phyloP scores from a whole-genome alignment of 2,888 invertebrate genomes.

The Lasioglossum figueresi region DNA sequence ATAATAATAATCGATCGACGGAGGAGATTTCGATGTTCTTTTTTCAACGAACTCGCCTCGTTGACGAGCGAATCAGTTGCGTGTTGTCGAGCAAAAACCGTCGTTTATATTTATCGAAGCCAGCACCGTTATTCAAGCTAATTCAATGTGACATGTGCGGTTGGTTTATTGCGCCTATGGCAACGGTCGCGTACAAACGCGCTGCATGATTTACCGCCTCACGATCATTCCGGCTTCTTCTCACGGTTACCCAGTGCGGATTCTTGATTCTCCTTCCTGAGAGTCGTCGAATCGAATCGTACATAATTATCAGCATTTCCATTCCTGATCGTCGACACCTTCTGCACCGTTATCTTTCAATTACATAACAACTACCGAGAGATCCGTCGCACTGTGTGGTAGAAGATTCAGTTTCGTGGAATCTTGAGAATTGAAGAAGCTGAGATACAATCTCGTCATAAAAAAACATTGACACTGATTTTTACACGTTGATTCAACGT shows the following conservation, averaged over 20 bases:
- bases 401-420: not conserved
- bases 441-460: not conserved
- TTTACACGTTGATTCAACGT: too few species aligned
- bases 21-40: not conserved
- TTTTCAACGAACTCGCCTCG: not conserved
- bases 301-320: not conserved
- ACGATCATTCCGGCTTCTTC: conserved; percentile 23
- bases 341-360: not conserved
- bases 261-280: conserved; percentile 4
- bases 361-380: conserved; percentile 20
- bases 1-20: not conserved
- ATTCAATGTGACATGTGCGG: conserved; percentile 20
- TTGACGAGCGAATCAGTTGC: not conserved
- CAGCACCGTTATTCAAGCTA: conserved; percentile 33
- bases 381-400: not conserved
- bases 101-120: conserved; percentile 37
- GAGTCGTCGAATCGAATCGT: not conserved
- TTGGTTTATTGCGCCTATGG: conserved; percentile 18
- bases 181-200: conserved; percentile 19
- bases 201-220: conserved; percentile 54
- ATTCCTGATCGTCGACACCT: not conserved
- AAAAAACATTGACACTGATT: not conserved
- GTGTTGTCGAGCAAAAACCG: conserved; percentile 12
- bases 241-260: conserved; percentile 18
- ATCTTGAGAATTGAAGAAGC: not conserved